These are phyloP conservation scores for Octomys mimax DNA, from an alignment of 2,797 vertebrate species.

Conservation along the genomic window DNA sequence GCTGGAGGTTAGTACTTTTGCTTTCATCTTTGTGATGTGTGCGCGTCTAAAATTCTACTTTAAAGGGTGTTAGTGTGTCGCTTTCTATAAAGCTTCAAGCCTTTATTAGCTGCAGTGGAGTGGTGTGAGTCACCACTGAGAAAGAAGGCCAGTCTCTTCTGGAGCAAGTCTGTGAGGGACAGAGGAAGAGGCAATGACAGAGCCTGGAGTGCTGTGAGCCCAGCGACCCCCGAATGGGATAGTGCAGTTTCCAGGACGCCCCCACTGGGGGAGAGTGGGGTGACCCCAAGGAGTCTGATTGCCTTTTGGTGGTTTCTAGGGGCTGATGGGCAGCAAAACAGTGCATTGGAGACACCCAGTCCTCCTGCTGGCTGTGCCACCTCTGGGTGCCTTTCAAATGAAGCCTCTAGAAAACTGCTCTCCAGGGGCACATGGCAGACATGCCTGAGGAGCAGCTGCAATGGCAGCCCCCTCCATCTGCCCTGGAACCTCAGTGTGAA, in stretches of 20 bases:
- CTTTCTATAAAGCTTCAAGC: slow-evolving; percentile 14
- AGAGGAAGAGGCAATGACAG: neutral
- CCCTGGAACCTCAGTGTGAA: neutral
- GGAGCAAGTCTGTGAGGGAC: neutral
- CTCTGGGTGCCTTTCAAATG: neutral
- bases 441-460: neutral
- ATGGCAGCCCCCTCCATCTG: neutral
- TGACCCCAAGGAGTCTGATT: neutral
- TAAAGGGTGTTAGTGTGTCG: neutral
- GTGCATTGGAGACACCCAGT: no score
- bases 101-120: slow-evolving; percentile 2
- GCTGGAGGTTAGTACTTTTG: neutral
- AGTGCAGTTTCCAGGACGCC: neutral
- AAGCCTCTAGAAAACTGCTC: neutral
- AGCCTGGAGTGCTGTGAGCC: neutral
- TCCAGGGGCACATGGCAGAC: neutral
- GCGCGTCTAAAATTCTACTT: slow-evolving; percentile 6
- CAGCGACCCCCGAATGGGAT: neutral
- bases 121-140: neutral
- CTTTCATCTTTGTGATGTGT: neutral
- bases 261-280: neutral
- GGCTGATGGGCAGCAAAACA: neutral
- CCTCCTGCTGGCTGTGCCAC: neutral
- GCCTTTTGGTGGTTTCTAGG: neutral
- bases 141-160: neutral